Base-by-base conservation (phyloP, 53 echinoderm and acorn worm genomes). In the Stichopus horrens region DNA sequence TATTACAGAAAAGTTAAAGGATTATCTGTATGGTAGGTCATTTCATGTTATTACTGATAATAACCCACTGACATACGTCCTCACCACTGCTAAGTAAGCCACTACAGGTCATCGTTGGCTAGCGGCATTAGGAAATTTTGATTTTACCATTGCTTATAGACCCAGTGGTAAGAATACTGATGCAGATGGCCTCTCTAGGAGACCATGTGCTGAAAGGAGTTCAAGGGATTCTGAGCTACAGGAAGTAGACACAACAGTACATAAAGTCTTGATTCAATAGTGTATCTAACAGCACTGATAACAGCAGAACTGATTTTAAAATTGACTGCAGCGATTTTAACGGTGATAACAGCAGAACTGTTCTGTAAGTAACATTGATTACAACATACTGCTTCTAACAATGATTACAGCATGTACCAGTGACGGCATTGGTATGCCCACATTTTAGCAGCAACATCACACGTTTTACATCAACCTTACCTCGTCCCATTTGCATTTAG, bases 131-230 rank as follows among this genome's bases (percentile, higher is more conserved):
- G 9, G 71, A 22, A n/a, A 22, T 10, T 86, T 71, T 19, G 73
- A 86, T 9, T 20, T 71, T 73, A 73, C 55, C 71, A 52, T 86
- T 52, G 13, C 22, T 22, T 71, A 86, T 52, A 37, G 86, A 5
- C 52, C 71, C 51, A 73, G 86, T 10, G 71, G 71, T 13, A 1
- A 8, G 23, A 86, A 88, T 75, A 75, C 52, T 7, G 67, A 88
- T 56, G 88, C 88, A 14, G 88, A 88, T 75, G 75, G 66, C 8
- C 76, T 88, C 7, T 88, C 88, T 18, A 10, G 88, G 7, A 74
- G 0, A 18, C 75, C 75, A 20, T n/a, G 18, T 23, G 23, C 21
- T 74, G 75, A 74, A 37, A 37, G 37, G 0, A 37, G 0, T 37
- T 37, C 37, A 0, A 37, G 37, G 75, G 75, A 74, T 20, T 20